A percentile compares a stretch with the other conserved stretches of the same genome.
Evolutionary conservation across 2,797 vertebrate species (phyloP).

Genomic region (Cirrhinus mrigala): DNA sequence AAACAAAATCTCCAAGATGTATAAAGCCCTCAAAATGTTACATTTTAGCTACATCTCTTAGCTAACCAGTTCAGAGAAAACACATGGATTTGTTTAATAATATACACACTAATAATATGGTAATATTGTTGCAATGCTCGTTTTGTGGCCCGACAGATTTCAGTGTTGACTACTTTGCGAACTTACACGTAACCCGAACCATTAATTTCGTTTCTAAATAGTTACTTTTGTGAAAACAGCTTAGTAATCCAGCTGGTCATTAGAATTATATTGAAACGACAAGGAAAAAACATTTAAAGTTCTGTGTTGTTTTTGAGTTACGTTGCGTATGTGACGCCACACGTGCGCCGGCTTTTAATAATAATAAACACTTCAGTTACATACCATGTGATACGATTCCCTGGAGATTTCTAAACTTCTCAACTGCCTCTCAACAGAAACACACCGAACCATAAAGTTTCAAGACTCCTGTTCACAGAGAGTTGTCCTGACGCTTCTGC

Average conservation of each 20-base stretch:
- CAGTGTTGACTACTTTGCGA: background rate
- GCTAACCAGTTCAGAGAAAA: background rate
- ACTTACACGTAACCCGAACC: background rate
- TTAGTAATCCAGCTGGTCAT: no score
- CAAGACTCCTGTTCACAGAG: background rate
- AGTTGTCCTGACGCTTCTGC: conserved; percentile 34
- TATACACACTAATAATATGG: background rate
- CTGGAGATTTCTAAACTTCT: conserved; percentile 29
- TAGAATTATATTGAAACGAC: background rate
- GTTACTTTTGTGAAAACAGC: background rate
- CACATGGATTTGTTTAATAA: background rate
- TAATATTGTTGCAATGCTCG: background rate
- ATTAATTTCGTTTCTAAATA: no score
- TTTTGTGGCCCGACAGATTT: background rate
- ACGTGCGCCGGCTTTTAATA: conserved; percentile 18
- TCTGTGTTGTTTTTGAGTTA: background rate
- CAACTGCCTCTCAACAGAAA: background rate
- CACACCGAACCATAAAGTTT: background rate
- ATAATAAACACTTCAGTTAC: conserved; percentile 66
- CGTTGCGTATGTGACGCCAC: background rate
- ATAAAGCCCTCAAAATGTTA: background rate
- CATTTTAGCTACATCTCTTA: background rate
- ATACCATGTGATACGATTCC: conserved; percentile 32
- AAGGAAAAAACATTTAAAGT: background rate
- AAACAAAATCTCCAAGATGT: background rate